These are phyloP conservation scores for Enteromius viviparus DNA, from an alignment of 2,797 vertebrate genomes.

Conservation along the genomic window DNA sequence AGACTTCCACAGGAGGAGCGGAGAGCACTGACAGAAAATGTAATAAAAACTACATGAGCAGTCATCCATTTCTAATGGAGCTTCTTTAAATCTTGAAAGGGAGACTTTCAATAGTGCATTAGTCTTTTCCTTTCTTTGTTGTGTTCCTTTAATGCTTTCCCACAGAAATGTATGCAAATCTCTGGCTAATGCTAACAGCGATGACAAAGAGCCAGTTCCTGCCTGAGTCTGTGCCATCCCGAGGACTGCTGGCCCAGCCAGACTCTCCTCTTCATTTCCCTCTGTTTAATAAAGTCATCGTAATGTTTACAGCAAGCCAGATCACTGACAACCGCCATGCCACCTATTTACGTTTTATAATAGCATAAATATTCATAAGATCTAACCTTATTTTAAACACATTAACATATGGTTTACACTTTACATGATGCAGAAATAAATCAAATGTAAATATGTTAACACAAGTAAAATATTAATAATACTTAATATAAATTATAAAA, in stretches of 20 bases:
- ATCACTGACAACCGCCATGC: neutral
- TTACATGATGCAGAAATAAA: neutral
- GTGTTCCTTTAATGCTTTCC: constrained; percentile 80
- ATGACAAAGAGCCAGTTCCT: constrained; percentile 78
- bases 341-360: neutral
- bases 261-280: constrained; percentile 63
- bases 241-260: constrained; percentile 68
- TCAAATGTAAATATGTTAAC: constrained; percentile 1
- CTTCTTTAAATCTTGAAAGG: constrained; percentile 80
- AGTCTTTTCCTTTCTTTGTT: constrained; percentile 72
- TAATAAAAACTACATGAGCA: constrained; percentile 80
- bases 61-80: constrained; percentile 81
- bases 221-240: constrained; percentile 66
- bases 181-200: constrained; percentile 80
- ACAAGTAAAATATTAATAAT: neutral
- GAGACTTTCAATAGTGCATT: constrained; percentile 82
- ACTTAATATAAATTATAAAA: neutral
- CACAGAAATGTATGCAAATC: constrained; percentile 85
- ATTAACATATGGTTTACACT: constrained; percentile 1
- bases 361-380: neutral
- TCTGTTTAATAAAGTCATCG: constrained; percentile 69
- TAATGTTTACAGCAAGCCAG: constrained; percentile 55
- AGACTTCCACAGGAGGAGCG: constrained; percentile 69
- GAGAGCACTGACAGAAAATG: constrained; percentile 59
- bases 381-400: neutral